These are phyloP conservation scores for Smittia aterrima DNA, from an alignment of 2,888 invertebrate species.

Conservation along the genomic window DNA sequence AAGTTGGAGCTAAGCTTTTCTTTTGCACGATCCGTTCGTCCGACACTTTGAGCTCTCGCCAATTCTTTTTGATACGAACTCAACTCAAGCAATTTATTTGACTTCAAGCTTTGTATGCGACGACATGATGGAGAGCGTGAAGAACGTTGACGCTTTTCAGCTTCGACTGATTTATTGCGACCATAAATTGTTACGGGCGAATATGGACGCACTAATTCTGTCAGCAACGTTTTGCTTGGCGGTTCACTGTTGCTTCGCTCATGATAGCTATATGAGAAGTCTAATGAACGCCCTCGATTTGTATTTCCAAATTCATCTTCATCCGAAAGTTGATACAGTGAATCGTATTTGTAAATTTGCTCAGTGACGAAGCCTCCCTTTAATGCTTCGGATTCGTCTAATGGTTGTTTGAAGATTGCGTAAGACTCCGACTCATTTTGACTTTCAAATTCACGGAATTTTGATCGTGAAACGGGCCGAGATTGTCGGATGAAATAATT, in stretches of 20 bases:
- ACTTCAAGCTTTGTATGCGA: constrained; percentile 58
- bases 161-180: constrained; percentile 48
- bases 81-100: constrained; percentile 42
- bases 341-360: constrained; percentile 44
- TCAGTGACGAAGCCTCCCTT: constrained; percentile 58
- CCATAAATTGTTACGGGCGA: constrained; percentile 50
- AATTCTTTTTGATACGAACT: constrained; percentile 52
- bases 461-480: constrained; percentile 69
- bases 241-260: constrained; percentile 66
- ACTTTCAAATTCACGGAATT: constrained; percentile 67
- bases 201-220: constrained; percentile 54
- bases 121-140: constrained; percentile 64
- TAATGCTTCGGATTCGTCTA: constrained; percentile 59
- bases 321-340: constrained; percentile 44
- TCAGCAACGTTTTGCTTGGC: constrained; percentile 52
- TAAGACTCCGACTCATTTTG: constrained; percentile 53
- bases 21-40: constrained; percentile 57
- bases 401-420: constrained; percentile 22
- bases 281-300: constrained; percentile 52
- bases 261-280: constrained; percentile 52
- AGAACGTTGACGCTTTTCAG: constrained; percentile 54
- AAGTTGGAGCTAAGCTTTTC: constrained; percentile 44
- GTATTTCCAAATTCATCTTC: constrained; percentile 48
- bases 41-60: constrained; percentile 64
- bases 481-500: constrained; percentile 67